Evolutionary conservation across 2,797 vertebrate genomes (phyloP), one percentile per base, ranked within the genome.

Genomic region (Hirundo rustica): DNA sequence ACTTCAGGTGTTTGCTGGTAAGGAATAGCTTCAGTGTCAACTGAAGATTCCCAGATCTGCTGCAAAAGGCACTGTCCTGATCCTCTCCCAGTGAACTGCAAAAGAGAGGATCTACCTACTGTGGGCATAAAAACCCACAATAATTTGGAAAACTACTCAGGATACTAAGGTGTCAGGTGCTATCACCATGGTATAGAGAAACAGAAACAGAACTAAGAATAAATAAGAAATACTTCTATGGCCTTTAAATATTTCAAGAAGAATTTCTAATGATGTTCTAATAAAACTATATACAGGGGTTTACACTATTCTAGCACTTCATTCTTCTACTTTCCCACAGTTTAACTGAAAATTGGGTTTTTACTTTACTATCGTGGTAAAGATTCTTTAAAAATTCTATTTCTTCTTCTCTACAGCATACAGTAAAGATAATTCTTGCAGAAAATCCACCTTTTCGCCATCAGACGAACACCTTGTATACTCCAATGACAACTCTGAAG

Each of bases 401-500:
- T 92, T 95, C 40, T 90, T 53, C 51, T 92, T 89, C 86, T 88
- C 93, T 55, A 74, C 85, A 99, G 98, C 99, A 99, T 47, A 99
- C 98, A 32, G 40, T 97, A 53, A 98, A 98, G 97, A 98, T 99
- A 92, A 98, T 99, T 96, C 98, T 98, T 80, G 97, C 98, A 97
- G 97, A 98, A 17, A 97, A 98, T 64, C 98, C 98, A 18, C 98
- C 98, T 48, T 99, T 99, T 93, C 98, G 98, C 58, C 98, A 99
- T 89, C 98, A 99, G 97, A 99, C 98, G 16, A 99, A 99, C 92
- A 97, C 95, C 3, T 92, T 98, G 42, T 99, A 99, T 92, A 98
- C 98, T 19, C 98, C 98, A 1, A 98, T 99, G 98, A 99, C 98
- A 85, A 99, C 98, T 7, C 97, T 99, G 27, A 99, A 99, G 90